These are phyloP conservation scores for Myotis pilosus DNA, from an alignment of 2,797 vertebrate genomes.

Conservation along the genomic window DNA sequence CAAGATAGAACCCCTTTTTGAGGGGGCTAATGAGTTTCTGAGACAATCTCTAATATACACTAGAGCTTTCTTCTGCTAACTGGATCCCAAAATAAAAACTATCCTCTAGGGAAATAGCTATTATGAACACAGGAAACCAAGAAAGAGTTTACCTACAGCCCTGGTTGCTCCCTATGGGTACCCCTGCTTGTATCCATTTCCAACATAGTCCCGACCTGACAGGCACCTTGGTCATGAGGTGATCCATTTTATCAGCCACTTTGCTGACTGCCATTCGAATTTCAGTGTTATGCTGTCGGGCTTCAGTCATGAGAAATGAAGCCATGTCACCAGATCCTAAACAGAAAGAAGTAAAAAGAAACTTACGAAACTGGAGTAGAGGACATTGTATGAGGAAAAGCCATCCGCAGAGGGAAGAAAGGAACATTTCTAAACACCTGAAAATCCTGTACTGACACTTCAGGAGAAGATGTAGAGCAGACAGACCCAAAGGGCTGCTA, in stretches of 20 bases:
- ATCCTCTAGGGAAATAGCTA: neutral
- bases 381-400: neutral
- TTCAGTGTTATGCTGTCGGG: constrained; percentile 96
- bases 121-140: neutral
- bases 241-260: constrained; percentile 96
- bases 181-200: rapidly evolving
- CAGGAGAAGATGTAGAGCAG: neutral
- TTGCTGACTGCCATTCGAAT: constrained; percentile 93
- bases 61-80: constrained; percentile 4
- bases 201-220: neutral
- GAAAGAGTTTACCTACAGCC: neutral
- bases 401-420: constrained; percentile 9
- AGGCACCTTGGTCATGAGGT: constrained; percentile 90
- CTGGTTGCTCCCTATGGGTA: neutral
- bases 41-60: neutral
- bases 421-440: neutral
- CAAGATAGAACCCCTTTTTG: neutral
- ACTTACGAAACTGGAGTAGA: neutral
- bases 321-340: constrained; percentile 90
- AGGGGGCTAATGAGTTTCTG: constrained; percentile 6
- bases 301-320: constrained; percentile 96
- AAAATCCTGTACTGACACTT: neutral
- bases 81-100: neutral
- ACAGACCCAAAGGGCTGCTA: neutral
- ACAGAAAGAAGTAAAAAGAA: constrained; percentile 60